phyloP scores from a whole-genome alignment of 2,888 invertebrate genomes.

The Omphaloscelis lunosa region DNA sequence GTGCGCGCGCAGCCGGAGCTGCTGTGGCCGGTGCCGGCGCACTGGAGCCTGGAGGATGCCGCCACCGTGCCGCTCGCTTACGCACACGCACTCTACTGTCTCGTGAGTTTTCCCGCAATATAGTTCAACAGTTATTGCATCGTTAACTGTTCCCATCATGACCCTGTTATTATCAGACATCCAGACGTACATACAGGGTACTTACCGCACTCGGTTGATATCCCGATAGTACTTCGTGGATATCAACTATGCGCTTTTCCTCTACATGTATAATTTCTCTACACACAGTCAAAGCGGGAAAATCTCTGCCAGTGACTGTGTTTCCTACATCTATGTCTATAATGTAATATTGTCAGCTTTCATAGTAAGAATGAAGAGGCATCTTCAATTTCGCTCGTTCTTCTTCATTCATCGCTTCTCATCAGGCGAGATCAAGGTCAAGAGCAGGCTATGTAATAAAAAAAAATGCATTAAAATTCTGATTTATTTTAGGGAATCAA shows the following conservation, averaged over 20 bases:
- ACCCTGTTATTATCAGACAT: neutral
- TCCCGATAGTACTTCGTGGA: no score
- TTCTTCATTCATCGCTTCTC: neutral
- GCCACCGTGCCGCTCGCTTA: slow-evolving; percentile 95
- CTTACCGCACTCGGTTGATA: neutral
- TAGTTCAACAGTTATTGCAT: neutral
- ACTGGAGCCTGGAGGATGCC: slow-evolving; percentile 93
- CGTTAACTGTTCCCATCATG: neutral
- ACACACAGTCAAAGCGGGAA: neutral
- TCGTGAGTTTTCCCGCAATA: slow-evolving; percentile 58
- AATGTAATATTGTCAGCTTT: neutral
- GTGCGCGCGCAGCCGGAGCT: slow-evolving; percentile 88
- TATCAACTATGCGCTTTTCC: neutral
- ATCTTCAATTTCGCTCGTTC: neutral
- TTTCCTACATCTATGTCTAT: no score
- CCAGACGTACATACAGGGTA: neutral
- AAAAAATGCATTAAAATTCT: no score
- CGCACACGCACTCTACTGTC: slow-evolving; percentile 85
- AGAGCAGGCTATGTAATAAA: neutral
- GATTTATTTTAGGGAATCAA: slow-evolving; percentile 35
- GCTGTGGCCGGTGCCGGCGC: slow-evolving; percentile 92
- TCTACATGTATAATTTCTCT: neutral
- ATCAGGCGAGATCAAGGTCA: neutral
- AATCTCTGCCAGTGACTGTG: neutral
- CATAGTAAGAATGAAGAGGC: neutral